Percentiles rank a stretch among this genome's conserved stretches.
Evolutionary conservation across 2,113 vertebrate genomes (phyloP).

Genomic region (Murina feae): DNA sequence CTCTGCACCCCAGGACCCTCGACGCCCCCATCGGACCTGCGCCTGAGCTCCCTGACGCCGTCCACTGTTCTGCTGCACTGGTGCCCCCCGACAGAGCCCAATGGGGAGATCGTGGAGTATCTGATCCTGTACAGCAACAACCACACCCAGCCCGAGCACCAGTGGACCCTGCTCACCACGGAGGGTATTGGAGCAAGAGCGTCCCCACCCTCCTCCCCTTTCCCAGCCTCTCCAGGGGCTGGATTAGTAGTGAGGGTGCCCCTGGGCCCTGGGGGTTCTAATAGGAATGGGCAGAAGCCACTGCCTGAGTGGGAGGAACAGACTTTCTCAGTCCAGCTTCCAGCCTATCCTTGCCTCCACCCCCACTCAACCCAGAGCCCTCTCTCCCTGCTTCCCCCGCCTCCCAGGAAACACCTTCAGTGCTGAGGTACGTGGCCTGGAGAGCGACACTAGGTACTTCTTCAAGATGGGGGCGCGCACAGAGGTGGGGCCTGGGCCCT

Average conservation of each 20-base stretch:
- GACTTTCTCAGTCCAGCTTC: neutral
- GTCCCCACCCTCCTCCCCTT: neutral
- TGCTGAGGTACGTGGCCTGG: slow-evolving; percentile 88
- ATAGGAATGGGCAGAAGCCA: neutral
- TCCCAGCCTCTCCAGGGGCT: neutral
- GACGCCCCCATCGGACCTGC: slow-evolving; percentile 90
- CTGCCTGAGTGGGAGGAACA: neutral
- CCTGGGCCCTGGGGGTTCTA: fast-evolving
- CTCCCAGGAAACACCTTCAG: slow-evolving; percentile 90
- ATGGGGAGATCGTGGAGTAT: slow-evolving; percentile 93
- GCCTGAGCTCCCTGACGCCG: slow-evolving; percentile 88
- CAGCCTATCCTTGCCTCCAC: neutral
- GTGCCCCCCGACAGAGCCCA: slow-evolving; percentile 93
- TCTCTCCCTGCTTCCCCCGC: slow-evolving; percentile 3
- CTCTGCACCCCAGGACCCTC: slow-evolving; percentile 85
- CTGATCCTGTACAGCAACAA: slow-evolving; percentile 91
- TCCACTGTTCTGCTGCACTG: slow-evolving; percentile 93
- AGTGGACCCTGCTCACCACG: slow-evolving; percentile 91
- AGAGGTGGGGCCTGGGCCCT: slow-evolving; percentile 91
- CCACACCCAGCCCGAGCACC: slow-evolving; percentile 88
- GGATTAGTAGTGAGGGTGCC: neutral
- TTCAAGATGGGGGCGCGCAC: slow-evolving; percentile 96
- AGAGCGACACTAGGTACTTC: slow-evolving; percentile 91
- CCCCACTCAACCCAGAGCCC: neutral
- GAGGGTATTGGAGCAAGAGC: slow-evolving; percentile 71